Conservation (phyloP, 2,888 invertebrate genomes). For the Ophraella communa region DNA sequence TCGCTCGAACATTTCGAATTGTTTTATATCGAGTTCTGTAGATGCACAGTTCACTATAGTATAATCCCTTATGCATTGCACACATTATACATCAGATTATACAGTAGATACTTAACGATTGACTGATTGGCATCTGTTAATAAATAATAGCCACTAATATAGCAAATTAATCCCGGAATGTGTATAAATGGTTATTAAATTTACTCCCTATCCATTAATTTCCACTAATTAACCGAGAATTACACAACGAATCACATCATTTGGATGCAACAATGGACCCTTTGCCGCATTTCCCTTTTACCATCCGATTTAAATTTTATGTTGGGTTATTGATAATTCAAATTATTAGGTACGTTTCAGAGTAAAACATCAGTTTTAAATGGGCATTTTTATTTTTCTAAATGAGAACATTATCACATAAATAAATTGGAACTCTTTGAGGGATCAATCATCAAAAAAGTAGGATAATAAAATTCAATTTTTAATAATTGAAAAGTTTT, state of each 20-base stretch:
- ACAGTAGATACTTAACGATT: constrained; percentile 10
- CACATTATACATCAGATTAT: not conserved
- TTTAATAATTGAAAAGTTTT: too few species aligned
- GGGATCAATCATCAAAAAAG: too few species aligned
- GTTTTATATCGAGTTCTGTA: not conserved
- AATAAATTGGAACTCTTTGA: too few species aligned
- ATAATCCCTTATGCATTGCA: not conserved
- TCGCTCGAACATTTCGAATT: not conserved
- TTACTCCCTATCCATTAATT: constrained; percentile 44
- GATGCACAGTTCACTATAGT: not conserved
- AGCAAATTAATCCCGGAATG: constrained; percentile 40
- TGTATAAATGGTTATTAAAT: constrained; percentile 43
- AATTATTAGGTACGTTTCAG: too few species aligned
- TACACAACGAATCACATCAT: constrained; percentile 34
- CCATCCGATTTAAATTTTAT: not conserved
- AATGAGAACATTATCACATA: too few species aligned
- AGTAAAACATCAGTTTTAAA: too few species aligned
- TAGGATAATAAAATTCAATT: too few species aligned
- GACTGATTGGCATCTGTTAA: constrained; percentile 37
- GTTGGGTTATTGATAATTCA: not conserved
- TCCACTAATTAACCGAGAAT: constrained; percentile 42
- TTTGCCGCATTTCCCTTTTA: not conserved
- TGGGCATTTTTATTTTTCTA: too few species aligned
- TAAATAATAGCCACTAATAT: constrained; percentile 41
- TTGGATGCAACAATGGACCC: constrained; percentile 24